Conservation (phyloP, 2,888 invertebrate genomes). For the Quadriops clusia region DNA sequence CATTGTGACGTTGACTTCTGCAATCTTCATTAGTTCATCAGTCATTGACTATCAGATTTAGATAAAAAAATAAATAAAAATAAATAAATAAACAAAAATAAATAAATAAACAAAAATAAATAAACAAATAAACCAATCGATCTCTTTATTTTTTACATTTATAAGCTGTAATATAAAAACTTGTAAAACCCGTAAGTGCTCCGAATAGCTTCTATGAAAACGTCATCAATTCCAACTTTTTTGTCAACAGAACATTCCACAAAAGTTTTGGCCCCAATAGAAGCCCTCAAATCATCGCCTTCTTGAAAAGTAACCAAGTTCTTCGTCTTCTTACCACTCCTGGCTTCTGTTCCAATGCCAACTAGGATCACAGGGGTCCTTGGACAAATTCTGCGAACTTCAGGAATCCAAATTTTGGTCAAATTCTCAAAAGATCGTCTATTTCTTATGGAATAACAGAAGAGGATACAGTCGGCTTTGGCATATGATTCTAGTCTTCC, state of each 20-base stretch:
- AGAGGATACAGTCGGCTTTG: conserved; percentile 21
- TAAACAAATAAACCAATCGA: too few species aligned
- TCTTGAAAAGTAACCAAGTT: conserved; percentile 16
- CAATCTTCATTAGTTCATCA: too few species aligned
- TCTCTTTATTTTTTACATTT: too few species aligned
- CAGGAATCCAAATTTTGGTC: conserved; percentile 21
- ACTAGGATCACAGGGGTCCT: conserved; percentile 19
- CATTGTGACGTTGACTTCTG: too few species aligned
- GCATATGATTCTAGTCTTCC: conserved; percentile 17
- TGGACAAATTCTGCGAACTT: conserved; percentile 18
- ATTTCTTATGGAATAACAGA: conserved; percentile 20
- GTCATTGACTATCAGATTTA: too few species aligned
- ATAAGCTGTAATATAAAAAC: too few species aligned
- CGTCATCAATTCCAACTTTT: conserved; percentile 20
- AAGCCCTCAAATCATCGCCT: conserved; percentile 20
- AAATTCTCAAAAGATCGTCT: conserved; percentile 18
- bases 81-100: too few species aligned
- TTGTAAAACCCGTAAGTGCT: conserved; percentile 14
- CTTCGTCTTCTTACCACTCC: conserved; percentile 7
- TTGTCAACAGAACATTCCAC: conserved; percentile 24
- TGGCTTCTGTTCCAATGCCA: conserved; percentile 19
- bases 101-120: too few species aligned
- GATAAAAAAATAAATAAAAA: too few species aligned
- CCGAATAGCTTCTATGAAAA: conserved; percentile 23
- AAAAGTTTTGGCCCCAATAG: conserved; percentile 20